Base-by-base conservation (phyloP, 2,888 invertebrate species). In the Strigamia crassipes region DNA sequence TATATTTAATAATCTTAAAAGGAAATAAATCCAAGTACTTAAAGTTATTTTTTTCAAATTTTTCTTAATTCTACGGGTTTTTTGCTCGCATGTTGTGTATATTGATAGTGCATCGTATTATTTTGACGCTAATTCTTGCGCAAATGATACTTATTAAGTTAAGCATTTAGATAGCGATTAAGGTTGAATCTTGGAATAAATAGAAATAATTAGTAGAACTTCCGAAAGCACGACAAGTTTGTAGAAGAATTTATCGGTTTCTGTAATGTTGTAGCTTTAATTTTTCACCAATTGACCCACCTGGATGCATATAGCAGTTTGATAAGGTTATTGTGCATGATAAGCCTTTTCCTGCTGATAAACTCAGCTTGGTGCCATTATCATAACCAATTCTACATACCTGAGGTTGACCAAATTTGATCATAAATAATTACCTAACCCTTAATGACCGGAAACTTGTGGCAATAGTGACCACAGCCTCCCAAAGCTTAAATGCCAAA, bases 281-380 rank as follows among this genome's bases (percentile, higher is more conserved):
- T 51, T 51, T 51, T n/a, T 51, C 51, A 51, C n/a, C 51, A 51
- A 51, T 51, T 51, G 51, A 51, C 51, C 51, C n/a, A 51, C 51
- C 51, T 51, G 51, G 51, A 18, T 51, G 2, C 51, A 51, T n/a
- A 13, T 51, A 51, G 51, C n/a, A n/a, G 8, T 51, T 51, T 51
- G 51, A 51, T 51, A 51, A 51, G 51, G 51, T 51, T 51, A 51
- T 51, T 51, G 51, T 51, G 2, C 51, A 18, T n/a, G 51, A 51
- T 51, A 51, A 51, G 51, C 51, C 51, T 51, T 18, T 18, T 51
- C 51, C 51, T 51, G 51, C 51, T 51, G 51, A 51, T 51, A 51
- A 51, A 51, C 51, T 51, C 51, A 51, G 51, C 51, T 51, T 51
- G 51, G 4, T 51, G 51, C 51, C 51, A 51, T 51, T 51, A 51